A percentile compares a stretch with the other conserved stretches of the same genome.
phyloP scores from a whole-genome alignment of 2,797 vertebrate genomes.

The Sphenopsis melanotis region DNA sequence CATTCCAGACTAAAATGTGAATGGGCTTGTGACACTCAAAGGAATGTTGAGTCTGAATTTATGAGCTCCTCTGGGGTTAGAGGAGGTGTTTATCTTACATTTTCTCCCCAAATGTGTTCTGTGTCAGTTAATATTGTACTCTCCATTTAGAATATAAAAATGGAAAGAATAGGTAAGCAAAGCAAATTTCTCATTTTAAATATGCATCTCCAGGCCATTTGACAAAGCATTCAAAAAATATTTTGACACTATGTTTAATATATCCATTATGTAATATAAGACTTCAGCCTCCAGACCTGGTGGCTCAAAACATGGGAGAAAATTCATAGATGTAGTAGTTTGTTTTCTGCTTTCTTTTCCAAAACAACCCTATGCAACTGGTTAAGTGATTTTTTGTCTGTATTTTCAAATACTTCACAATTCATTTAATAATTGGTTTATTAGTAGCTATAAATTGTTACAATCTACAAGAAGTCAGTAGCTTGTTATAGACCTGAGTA shows the following conservation, averaged over 20 bases:
- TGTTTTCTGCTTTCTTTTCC: background rate
- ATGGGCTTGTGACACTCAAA: background rate
- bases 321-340: background rate
- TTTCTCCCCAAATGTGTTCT: background rate
- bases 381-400: background rate
- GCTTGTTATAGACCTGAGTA: background rate
- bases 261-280: background rate
- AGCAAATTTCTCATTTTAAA: background rate
- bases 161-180: background rate
- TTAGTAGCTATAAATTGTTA: background rate
- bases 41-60: background rate
- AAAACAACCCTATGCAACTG: background rate
- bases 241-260: background rate
- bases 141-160: background rate
- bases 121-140: background rate
- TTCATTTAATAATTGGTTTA: background rate
- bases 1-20: background rate
- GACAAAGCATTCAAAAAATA: background rate
- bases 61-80: background rate
- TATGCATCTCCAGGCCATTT: background rate
- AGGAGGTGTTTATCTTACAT: background rate
- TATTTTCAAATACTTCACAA: background rate
- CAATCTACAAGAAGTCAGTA: background rate
- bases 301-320: background rate
- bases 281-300: background rate